phyloP scores from a whole-genome alignment of 1,140 invertebrate genomes.

The honey bee (Apis mellifera) region DNA sequence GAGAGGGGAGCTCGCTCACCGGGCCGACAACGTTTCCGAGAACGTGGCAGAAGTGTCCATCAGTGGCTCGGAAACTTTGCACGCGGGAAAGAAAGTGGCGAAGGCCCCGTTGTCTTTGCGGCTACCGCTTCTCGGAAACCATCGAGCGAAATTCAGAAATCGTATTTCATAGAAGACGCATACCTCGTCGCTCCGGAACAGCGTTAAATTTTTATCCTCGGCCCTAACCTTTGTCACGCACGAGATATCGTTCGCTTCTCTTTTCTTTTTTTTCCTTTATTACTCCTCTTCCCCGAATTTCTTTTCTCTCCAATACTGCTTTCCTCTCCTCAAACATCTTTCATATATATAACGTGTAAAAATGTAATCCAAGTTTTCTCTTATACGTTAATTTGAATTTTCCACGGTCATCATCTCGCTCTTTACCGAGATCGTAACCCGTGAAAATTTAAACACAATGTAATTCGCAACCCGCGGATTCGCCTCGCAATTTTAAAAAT shows the following conservation, averaged over 20 bases:
- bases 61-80: conserved; percentile 62
- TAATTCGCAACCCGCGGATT: no score
- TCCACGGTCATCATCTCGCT: no score
- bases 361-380: no score
- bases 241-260: neutral
- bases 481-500: no score
- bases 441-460: no score
- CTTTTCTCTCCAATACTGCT: no score
- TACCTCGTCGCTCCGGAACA: neutral
- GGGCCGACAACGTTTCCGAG: conserved; percentile 67
- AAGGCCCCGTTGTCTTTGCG: conserved; percentile 64
- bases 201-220: conserved; percentile 20
- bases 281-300: no score
- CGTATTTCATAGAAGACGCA: conserved; percentile 51
- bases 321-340: no score
- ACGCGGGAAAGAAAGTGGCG: conserved; percentile 49
- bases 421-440: no score
- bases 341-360: no score
- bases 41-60: conserved; percentile 66
- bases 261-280: neutral
- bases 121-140: conserved; percentile 66
- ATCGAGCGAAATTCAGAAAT: conserved; percentile 56
- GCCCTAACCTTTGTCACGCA: neutral
- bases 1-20: conserved; percentile 37
- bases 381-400: no score